Conservation (phyloP, 2,797 vertebrate species). For the Oreochromis mossambicus region DNA sequence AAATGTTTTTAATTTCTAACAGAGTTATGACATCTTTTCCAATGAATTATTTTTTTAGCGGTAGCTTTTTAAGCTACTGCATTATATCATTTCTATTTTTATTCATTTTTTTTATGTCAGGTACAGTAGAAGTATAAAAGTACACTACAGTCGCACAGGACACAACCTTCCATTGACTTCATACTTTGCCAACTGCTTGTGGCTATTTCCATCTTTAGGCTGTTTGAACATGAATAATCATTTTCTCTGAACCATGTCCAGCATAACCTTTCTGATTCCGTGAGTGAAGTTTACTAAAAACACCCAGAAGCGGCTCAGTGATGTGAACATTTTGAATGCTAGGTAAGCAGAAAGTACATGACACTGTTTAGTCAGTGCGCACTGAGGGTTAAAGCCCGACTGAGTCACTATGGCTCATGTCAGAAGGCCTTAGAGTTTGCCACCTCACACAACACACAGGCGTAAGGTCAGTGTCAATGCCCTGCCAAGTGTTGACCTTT, state of each 20-base stretch:
- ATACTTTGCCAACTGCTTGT: background rate
- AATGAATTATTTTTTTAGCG: background rate
- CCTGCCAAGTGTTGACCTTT: slow-evolving; percentile 63
- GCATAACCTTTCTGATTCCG: slow-evolving; percentile 1
- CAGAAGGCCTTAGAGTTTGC: slow-evolving; percentile 52
- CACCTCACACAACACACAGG: slow-evolving; percentile 46
- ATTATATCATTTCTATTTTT: background rate
- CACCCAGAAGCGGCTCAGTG: background rate
- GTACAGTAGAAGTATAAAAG: background rate
- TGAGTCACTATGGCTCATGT: slow-evolving; percentile 58
- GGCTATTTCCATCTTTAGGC: slow-evolving; percentile 12
- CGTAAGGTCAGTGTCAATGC: slow-evolving; percentile 52
- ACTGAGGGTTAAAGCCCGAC: slow-evolving; percentile 40
- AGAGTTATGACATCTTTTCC: background rate
- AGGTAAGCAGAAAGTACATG: slow-evolving; percentile 11
- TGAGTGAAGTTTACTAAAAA: background rate
- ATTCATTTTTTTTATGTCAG: background rate
- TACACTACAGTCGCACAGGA: background rate
- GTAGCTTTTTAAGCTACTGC: background rate
- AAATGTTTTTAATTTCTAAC: background rate
- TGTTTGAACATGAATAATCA: slow-evolving; percentile 30
- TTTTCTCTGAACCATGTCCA: slow-evolving; percentile 18
- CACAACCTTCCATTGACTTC: background rate
- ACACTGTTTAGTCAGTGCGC: slow-evolving; percentile 28
- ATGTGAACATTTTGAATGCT: slow-evolving; percentile 16